A percentile compares a stretch with the other conserved stretches of the same genome.
phyloP scores from a whole-genome alignment of 2,113 vertebrate genomes.

The Cyanoramphus novaezelandiae region DNA sequence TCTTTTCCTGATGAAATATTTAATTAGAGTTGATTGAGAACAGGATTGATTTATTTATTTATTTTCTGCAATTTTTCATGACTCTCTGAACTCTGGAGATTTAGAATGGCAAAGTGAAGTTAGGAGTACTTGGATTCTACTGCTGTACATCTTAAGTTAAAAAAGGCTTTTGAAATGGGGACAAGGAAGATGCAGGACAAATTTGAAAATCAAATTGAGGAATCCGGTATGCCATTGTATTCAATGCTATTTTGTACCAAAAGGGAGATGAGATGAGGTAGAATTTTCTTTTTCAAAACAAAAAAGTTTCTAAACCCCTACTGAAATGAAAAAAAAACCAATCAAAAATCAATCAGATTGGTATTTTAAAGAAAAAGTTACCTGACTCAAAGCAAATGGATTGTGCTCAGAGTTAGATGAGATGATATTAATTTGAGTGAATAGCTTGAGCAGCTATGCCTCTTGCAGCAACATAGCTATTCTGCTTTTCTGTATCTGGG shows the following conservation, averaged over 20 bases:
- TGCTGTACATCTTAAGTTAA: not conserved
- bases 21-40: not conserved
- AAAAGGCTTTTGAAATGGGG: not conserved
- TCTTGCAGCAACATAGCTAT: not conserved
- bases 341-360: not conserved
- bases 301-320: not conserved
- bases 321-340: not conserved
- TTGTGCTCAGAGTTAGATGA: not conserved
- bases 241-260: accelerated
- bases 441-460: not conserved
- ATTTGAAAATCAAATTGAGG: not conserved
- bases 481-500: not conserved
- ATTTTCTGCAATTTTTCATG: not conserved
- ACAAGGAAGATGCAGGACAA: not conserved
- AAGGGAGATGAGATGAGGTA: not conserved
- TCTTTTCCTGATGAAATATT: not conserved
- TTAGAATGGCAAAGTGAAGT: not conserved
- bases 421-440: not conserved
- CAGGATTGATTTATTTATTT: not conserved
- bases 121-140: not conserved
- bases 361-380: not conserved
- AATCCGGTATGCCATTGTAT: not conserved
- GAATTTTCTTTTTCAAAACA: not conserved
- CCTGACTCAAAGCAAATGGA: not conserved
- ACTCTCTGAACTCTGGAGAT: not conserved